Conservation (phyloP, 2,888 invertebrate genomes). For the Nephrotoma flavescens region DNA sequence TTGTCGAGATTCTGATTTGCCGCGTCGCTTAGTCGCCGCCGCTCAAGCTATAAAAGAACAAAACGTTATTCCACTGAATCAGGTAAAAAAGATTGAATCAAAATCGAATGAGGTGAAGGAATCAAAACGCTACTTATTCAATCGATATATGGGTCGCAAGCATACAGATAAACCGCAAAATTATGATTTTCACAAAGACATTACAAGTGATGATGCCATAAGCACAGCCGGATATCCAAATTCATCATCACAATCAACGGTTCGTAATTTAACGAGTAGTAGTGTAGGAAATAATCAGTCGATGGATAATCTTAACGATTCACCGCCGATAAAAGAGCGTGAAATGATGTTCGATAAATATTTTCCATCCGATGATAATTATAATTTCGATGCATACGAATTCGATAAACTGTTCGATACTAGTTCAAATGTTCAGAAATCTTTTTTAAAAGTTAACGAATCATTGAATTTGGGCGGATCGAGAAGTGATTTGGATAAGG, state of each 20-base stretch:
- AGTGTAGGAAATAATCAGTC: slow-evolving; percentile 20
- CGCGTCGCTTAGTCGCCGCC: slow-evolving; percentile 19
- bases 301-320: not conserved
- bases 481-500: not conserved
- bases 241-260: slow-evolving; percentile 38
- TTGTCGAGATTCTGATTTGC: slow-evolving; percentile 32
- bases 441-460: not conserved
- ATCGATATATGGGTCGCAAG: slow-evolving; percentile 29
- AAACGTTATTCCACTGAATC: not conserved
- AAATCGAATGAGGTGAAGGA: slow-evolving; percentile 30
- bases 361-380: not conserved
- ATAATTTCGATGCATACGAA: not conserved
- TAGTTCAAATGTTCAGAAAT: not conserved
- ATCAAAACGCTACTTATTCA: slow-evolving; percentile 30
- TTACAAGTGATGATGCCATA: slow-evolving; percentile 34
- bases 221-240: slow-evolving; percentile 46
- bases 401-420: not conserved
- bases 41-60: not conserved
- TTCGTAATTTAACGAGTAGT: slow-evolving; percentile 40
- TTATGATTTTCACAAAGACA: slow-evolving; percentile 25
- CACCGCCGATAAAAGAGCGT: not conserved
- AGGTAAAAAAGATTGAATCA: slow-evolving; percentile 18
- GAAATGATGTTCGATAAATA: not conserved
- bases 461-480: not conserved
- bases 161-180: slow-evolving; percentile 23